Base-by-base conservation (phyloP, 2,888 invertebrate species). In the Formica aserva region DNA sequence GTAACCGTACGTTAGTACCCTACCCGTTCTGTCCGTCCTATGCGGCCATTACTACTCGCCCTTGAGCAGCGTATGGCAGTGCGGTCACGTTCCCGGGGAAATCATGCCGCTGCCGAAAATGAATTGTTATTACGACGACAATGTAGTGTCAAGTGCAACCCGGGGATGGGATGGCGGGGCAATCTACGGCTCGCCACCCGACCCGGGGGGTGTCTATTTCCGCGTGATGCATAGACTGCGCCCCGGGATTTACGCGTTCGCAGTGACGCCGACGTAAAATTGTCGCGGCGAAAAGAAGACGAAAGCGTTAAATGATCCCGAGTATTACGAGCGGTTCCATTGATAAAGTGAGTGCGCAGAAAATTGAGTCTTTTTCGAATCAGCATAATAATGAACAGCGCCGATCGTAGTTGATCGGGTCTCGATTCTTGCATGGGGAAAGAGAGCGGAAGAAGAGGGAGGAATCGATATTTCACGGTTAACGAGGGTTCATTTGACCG, bases 391-490 rank as follows among this genome's bases (percentile, higher is more conserved):
- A 69, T 60, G 26, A 78, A 71, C n/a, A 52, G 8, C 69, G 41
- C 13, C 32, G 67, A 41, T 41, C 67, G 22, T 22, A 9, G 26
- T 18, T 35, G 69, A 18, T 11, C n/a, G 18, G 18, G 26, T 29
- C 38, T 66, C 69, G 35, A 67, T 45, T n/a, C 18, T 78, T 57
- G 71, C 71, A 60, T 32, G 60, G 41, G 55, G 52, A 84, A 41
- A 55, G 67, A 63, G 62, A 26, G 69, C 48, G 48, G 48, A 48
- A 48, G 48, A 48, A 48, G 48, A 48, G 48, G 41, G 69, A 22
- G 80, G n/a, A 81, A 80, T 85, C 86, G 83, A 91, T 91, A 90
- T 86, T 87, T 89, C 87, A 87, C 72, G 65, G 87, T 82, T 77
- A 72, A 62, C 84, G 78, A 82, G 67, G 88, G 81, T 85, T 87